Percentiles rank a stretch among this genome's conserved stretches.
Evolutionary conservation across 2,888 invertebrate species (phyloP).

Genomic region (Cloeon dipterum): DNA sequence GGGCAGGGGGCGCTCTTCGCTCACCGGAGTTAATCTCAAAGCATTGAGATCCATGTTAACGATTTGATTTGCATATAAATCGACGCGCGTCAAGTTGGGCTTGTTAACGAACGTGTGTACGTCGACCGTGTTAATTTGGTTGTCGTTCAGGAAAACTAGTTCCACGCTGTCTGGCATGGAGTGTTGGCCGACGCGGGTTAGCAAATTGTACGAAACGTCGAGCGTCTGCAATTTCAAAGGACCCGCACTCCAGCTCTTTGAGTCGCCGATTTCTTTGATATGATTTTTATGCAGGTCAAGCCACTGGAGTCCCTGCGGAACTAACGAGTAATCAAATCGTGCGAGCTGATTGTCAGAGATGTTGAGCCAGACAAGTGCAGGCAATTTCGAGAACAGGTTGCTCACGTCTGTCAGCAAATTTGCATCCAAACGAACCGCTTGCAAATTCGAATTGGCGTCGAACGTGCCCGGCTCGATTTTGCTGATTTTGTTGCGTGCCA

Average conservation of each 20-base stretch:
- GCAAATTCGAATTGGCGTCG: slow-evolving; percentile 51
- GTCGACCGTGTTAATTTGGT: slow-evolving; percentile 63
- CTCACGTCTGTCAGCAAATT: slow-evolving; percentile 64
- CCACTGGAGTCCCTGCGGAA: slow-evolving; percentile 66
- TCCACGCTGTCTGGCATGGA: slow-evolving; percentile 68
- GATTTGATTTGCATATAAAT: slow-evolving; percentile 81
- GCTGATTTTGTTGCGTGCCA: slow-evolving; percentile 64
- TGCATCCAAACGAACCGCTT: slow-evolving; percentile 68
- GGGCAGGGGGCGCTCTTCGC: slow-evolving; percentile 49
- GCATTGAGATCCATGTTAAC: slow-evolving; percentile 77
- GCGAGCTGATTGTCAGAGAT: slow-evolving; percentile 75
- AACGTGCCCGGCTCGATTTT: slow-evolving; percentile 61
- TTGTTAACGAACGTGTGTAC: slow-evolving; percentile 77
- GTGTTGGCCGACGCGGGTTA: slow-evolving; percentile 38
- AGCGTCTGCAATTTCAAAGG: slow-evolving; percentile 57
- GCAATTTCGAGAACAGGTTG: slow-evolving; percentile 61
- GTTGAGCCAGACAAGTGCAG: slow-evolving; percentile 68
- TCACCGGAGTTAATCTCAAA: slow-evolving; percentile 55
- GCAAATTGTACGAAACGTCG: slow-evolving; percentile 76
- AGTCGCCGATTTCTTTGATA: slow-evolving; percentile 43
- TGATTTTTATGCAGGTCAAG: slow-evolving; percentile 75
- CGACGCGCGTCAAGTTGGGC: slow-evolving; percentile 69
- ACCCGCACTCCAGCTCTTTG: slow-evolving; percentile 12
- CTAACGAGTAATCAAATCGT: slow-evolving; percentile 69
- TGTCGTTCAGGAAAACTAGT: slow-evolving; percentile 69